A percentile compares a stretch with the other conserved stretches of the same genome.
These are phyloP conservation scores for Conus canariensis DNA, from an alignment of 2,888 invertebrate species.

Conservation along the genomic window DNA sequence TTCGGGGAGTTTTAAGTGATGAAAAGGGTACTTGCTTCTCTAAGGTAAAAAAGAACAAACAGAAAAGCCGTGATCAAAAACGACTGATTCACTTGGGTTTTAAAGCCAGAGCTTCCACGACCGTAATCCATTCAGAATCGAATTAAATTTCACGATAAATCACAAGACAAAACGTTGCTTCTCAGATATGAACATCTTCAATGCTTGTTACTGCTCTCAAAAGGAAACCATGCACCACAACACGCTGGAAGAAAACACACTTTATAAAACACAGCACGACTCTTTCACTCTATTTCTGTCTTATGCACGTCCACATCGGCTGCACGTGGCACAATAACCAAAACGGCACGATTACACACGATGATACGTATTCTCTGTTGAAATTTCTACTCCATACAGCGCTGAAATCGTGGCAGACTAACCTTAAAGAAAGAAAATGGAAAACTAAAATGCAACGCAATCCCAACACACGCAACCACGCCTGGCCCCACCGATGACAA, in stretches of 20 bases:
- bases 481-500: too few relatives aligned
- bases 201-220: background rate
- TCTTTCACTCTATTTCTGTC: background rate
- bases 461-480: too few relatives aligned
- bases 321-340: background rate
- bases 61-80: too few relatives aligned
- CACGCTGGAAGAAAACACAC: background rate
- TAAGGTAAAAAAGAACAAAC: background rate
- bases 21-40: background rate
- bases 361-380: too few relatives aligned
- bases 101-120: background rate
- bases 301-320: background rate
- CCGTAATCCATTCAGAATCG: background rate
- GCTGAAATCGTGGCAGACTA: too few relatives aligned
- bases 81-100: too few relatives aligned
- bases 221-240: background rate
- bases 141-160: background rate
- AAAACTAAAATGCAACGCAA: background rate
- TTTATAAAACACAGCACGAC: background rate
- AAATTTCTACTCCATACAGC: too few relatives aligned
- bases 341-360: background rate
- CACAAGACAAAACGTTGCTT: background rate
- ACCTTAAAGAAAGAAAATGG: too few relatives aligned
- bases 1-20: background rate
- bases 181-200: background rate